Evolutionary conservation across 2,888 invertebrate genomes (phyloP), one percentile per base, ranked within the genome.

Genomic region (Lucinisca nassula): DNA sequence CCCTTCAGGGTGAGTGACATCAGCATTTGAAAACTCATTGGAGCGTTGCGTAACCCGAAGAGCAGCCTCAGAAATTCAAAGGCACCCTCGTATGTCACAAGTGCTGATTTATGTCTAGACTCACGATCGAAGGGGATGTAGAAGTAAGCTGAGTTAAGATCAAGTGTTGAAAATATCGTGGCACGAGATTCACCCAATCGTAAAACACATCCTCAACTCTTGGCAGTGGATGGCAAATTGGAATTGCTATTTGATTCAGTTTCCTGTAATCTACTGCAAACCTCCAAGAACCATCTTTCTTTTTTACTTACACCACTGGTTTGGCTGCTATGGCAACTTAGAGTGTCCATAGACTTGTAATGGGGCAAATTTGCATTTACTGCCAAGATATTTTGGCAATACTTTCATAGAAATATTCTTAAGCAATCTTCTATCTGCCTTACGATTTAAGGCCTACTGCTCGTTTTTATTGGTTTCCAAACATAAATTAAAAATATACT

Each of bases 21-120:
- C 1, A 92, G 78, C 76, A 84, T 79, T 58, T 91, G 90, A 55
- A 91, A 91, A 37, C 77, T 84, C n/a, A 77, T 72, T 17, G 89
- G 88, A 21, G 85, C 82, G 70, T 90, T 90, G 12, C 32, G 76
- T 21, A 92, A 74, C 12, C 92, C 92, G 61, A 91, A 91, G 10
- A 86, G 86, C 78, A 90, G 67, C 0, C 86, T 21, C 1, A 51
- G 55, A 49, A 72, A 90, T 51, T 88, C 82, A 45, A 72, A 92
- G 14, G 89, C 78, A 12, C 92, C 91, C 38, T 67, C 58, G 58
- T 90, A 87, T 14, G 89, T 88, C 0, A 90, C 76, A 72, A 91
- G 85, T n/a, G 79, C 83, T 24, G 91, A 67, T 61, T 90, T 90
- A 74, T 87, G 87, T 30, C 76, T 74, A 3, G 88, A 86, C 35